These are phyloP conservation scores for Emmelina monodactyla DNA, from an alignment of 2,888 invertebrate genomes.

Conservation along the genomic window DNA sequence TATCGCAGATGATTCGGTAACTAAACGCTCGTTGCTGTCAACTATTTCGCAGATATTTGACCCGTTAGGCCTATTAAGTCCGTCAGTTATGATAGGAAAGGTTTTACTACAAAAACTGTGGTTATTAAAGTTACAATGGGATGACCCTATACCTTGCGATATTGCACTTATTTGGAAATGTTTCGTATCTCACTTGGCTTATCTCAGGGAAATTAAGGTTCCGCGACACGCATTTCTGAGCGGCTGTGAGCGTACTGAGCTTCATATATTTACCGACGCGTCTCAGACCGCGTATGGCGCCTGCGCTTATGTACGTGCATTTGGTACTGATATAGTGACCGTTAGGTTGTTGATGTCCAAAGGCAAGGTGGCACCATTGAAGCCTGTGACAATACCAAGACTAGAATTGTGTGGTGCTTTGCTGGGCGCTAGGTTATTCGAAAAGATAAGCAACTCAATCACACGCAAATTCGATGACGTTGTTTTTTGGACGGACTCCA, in stretches of 20 bases:
- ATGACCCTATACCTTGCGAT: neutral
- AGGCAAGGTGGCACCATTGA: neutral
- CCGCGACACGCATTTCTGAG: neutral
- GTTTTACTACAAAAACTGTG: too few species aligned
- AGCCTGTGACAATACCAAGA: neutral
- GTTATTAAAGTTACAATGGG: too few species aligned
- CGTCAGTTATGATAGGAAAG: too few species aligned
- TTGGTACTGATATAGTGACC: neutral
- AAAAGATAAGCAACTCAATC: neutral
- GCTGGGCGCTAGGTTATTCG: neutral
- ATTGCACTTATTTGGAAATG: neutral
- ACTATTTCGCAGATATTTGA: too few species aligned
- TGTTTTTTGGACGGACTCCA: neutral
- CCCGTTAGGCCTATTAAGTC: too few species aligned
- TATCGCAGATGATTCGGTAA: too few species aligned
- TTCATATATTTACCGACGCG: neutral
- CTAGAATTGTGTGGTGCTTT: neutral
- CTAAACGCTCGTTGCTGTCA: too few species aligned
- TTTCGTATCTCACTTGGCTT: neutral
- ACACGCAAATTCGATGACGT: neutral
- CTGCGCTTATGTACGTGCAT: neutral
- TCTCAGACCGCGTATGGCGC: neutral
- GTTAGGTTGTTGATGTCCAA: neutral
- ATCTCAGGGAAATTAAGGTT: neutral
- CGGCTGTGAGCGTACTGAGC: neutral